Base-by-base conservation (phyloP, 2,113 vertebrate genomes). In the Chinchilla lanigera region DNA sequence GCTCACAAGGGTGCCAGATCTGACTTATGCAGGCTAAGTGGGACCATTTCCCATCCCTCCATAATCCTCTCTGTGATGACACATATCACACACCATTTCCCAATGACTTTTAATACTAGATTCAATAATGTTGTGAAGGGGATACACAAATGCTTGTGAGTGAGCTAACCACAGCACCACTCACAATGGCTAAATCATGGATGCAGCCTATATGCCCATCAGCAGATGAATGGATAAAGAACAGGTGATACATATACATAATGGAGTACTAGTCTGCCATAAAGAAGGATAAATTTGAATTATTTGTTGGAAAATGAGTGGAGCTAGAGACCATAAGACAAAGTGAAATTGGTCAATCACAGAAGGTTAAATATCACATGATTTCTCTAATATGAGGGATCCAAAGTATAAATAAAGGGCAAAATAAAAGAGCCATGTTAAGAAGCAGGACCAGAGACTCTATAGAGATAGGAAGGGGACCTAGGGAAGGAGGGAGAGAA, bases 1-100 rank as follows among this genome's bases (percentile, higher is more conserved):
- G 26, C 44, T 19, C 5, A 7, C 3, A 28, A 71, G 33, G 9
- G 41, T 44, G 12, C 33, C 1, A 0, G 30, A 33, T 60, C 4
- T 67, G 61, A 92, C 12, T n/a, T 20, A 65, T 5, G 6, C 2
- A 50, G 69, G 58, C 22, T 14, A 24, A 6, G 10, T 16, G 11
- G 26, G 58, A 7, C 61, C 63, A 13, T 56, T 86, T 26, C 54
- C 52, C n/a, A 52, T 3, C 63, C 56, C 1, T 20, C 35, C 6
- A 2, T 0, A 7, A 7, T 69, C 89, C 12, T 60, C 12, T 33
- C 56, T n/a, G 5, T 33, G 69, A 60, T 17, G n/a, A 75, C 11
- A 77, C 9, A 8, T 10, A 33, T 4, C 60, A 69, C 17, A 88
- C 2, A 69, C 17, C 17, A 2, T 77, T 81, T 47, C 13, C 61